These are phyloP conservation scores for Oncorhynchus tshawytscha DNA, from an alignment of 2,113 vertebrate genomes.

Conservation along the genomic window DNA sequence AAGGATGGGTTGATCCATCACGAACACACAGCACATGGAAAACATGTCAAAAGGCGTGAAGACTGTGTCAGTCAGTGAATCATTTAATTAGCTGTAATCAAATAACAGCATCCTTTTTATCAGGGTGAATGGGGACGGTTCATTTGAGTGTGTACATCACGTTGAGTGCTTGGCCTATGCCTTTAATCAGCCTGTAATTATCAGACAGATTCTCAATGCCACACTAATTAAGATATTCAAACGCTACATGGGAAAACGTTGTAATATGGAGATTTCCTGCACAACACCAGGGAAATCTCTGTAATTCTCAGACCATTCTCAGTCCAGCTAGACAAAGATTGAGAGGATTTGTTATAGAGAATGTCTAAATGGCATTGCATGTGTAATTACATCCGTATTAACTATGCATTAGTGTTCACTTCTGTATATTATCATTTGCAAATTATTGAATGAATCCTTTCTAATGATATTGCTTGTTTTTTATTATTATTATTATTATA, in stretches of 20 bases:
- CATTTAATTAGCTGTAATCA: constrained; percentile 29
- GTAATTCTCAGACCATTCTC: too few species aligned
- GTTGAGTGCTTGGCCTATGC: constrained; percentile 17
- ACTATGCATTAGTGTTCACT: too few species aligned
- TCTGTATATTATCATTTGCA: too few species aligned
- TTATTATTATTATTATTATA: too few species aligned
- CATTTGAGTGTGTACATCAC: constrained; percentile 15
- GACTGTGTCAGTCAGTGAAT: constrained; percentile 14
- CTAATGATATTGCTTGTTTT: too few species aligned
- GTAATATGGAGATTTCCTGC: constrained; percentile 13
- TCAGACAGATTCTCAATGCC: constrained; percentile 13
- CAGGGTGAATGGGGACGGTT: constrained; percentile 19
- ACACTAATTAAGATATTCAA: constrained; percentile 18
- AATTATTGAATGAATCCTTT: too few species aligned
- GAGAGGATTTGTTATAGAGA: too few species aligned
- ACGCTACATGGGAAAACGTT: neutral
- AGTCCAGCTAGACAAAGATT: too few species aligned
- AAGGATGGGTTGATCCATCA: neutral
- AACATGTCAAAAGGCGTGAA: neutral
- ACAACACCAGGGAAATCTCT: too few species aligned
- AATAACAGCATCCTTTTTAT: constrained; percentile 17
- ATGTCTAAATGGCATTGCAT: too few species aligned
- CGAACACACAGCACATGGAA: neutral
- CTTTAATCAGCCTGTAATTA: constrained; percentile 27
- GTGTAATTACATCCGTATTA: too few species aligned